Conservation (phyloP, 1,140 invertebrate species). For the Temnothorax nylanderi region DNA sequence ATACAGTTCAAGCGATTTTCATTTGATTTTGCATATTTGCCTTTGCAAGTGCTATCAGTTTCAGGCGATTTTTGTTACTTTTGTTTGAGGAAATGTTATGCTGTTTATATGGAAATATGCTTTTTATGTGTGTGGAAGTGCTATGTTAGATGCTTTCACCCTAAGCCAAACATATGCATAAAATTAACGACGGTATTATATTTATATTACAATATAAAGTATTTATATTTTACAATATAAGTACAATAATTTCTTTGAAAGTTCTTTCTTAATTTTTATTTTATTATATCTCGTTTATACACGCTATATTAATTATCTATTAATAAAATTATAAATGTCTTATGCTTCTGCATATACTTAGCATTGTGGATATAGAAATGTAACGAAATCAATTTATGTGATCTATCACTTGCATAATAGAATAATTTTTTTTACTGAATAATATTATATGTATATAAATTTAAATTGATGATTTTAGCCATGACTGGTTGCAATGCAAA, state of each 20-base stretch:
- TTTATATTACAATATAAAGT: too few species aligned
- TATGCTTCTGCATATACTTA: background rate
- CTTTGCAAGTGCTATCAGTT: background rate
- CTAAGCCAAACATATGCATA: constrained; percentile 3
- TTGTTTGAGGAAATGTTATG: background rate
- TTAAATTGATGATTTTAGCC: constrained; percentile 1
- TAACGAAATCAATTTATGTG: background rate
- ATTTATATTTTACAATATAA: background rate
- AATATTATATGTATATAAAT: background rate
- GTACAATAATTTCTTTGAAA: constrained; percentile 2
- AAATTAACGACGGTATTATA: background rate
- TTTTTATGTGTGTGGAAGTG: constrained; percentile 18
- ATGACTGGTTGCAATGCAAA: constrained; percentile 27
- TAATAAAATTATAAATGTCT: background rate
- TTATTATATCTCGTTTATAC: background rate
- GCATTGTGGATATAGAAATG: background rate
- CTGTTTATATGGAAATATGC: constrained; percentile 5
- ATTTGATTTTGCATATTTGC: constrained; percentile 49
- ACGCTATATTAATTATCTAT: background rate
- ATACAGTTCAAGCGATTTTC: constrained; percentile 39
- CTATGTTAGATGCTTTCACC: constrained; percentile 42
- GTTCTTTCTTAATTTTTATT: background rate
- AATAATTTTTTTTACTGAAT: background rate
- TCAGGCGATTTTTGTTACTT: background rate
- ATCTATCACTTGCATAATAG: constrained; percentile 2